A percentile compares a stretch with the other conserved stretches of the same genome.
These are phyloP conservation scores for Meganola albula DNA, from an alignment of 2,888 invertebrate genomes.

Conservation along the genomic window DNA sequence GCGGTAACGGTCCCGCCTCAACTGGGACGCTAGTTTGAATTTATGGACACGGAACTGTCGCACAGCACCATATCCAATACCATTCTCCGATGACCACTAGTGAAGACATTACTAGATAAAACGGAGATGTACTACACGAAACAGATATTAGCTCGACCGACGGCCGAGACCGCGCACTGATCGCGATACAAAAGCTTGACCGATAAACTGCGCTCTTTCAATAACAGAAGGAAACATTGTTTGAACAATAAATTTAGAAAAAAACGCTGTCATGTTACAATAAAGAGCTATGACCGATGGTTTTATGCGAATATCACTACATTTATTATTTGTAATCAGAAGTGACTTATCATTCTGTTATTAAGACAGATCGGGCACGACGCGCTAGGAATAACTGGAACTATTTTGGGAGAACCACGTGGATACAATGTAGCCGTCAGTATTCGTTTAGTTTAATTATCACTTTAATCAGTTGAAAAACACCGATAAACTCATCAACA, in stretches of 20 bases:
- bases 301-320: constrained; percentile 32
- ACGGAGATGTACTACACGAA: constrained; percentile 53
- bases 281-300: constrained; percentile 38
- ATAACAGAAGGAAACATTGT: constrained; percentile 70
- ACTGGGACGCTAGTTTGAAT: constrained; percentile 65
- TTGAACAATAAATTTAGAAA: constrained; percentile 56
- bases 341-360: background rate
- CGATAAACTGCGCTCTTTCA: constrained; percentile 69
- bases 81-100: constrained; percentile 36
- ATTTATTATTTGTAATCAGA: constrained; percentile 16
- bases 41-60: constrained; percentile 60
- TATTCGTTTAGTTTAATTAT: too few relatives aligned
- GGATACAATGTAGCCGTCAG: too few relatives aligned
- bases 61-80: constrained; percentile 50
- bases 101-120: constrained; percentile 38
- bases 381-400: constrained; percentile 29
- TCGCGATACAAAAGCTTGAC: constrained; percentile 72
- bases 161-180: constrained; percentile 53
- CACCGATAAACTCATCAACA: constrained; percentile 12
- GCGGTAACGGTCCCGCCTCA: constrained; percentile 71
- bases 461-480: constrained; percentile 16
- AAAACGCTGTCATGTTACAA: constrained; percentile 53
- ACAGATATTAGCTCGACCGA: constrained; percentile 34
- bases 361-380: constrained; percentile 16
- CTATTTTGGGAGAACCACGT: constrained; percentile 32